Conservation (phyloP, 2,113 vertebrate genomes). For the Pomatorhinus ruficollis region DNA sequence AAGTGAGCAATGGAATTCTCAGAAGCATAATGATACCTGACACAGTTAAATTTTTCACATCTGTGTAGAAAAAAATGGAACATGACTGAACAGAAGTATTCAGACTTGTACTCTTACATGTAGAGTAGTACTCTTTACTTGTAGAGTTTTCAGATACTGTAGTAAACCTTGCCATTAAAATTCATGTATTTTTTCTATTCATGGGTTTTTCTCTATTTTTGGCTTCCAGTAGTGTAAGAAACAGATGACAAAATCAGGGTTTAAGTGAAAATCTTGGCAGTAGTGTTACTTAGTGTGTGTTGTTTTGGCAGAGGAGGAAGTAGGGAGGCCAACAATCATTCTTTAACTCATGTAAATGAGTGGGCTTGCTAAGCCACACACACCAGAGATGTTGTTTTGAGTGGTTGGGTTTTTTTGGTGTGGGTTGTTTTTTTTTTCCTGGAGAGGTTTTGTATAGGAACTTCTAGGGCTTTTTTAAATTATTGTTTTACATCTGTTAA, state of each 20-base stretch:
- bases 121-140: neutral
- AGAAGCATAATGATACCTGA: neutral
- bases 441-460: neutral
- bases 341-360: neutral
- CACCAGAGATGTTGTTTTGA: neutral
- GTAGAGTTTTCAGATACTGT: neutral
- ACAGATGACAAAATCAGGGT: neutral
- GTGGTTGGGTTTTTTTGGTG: neutral
- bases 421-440: neutral
- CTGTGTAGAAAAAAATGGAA: neutral
- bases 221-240: neutral
- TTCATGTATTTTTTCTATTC: neutral
- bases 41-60: neutral
- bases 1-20: neutral
- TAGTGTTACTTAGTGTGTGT: neutral
- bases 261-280: neutral
- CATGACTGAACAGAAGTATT: neutral
- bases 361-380: neutral
- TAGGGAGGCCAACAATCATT: neutral
- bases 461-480: accelerated
- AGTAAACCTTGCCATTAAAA: neutral
- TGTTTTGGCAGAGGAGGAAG: neutral
- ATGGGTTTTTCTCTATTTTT: neutral
- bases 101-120: neutral
- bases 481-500: neutral